A percentile compares a stretch with the other conserved stretches of the same genome.
phyloP scores from a whole-genome alignment of 2,113 vertebrate genomes.

The Dipodomys stephensi region DNA sequence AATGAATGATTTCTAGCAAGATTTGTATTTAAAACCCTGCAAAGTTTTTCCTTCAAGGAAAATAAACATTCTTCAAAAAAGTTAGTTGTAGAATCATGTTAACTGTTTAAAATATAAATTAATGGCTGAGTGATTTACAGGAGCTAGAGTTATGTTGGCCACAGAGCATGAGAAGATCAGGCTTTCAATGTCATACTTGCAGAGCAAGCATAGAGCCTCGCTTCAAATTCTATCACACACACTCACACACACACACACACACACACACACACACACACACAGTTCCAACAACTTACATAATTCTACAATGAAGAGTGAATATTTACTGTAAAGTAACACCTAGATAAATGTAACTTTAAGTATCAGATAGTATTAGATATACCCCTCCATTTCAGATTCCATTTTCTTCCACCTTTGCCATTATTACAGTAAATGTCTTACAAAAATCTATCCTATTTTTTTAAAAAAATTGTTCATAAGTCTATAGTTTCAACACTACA shows the following conservation, averaged over 20 bases:
- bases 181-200: not conserved
- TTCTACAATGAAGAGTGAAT: not conserved
- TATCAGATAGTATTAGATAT: not conserved
- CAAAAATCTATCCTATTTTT: not conserved
- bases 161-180: not conserved
- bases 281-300: not conserved
- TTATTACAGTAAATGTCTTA: not conserved
- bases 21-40: not conserved
- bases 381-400: not conserved
- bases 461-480: not conserved
- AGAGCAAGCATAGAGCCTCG: not conserved
- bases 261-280: too few species aligned
- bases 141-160: not conserved
- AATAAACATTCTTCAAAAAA: slow-evolving; percentile 25
- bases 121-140: not conserved
- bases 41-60: not conserved
- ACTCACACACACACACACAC: too few species aligned
- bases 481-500: not conserved
- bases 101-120: slow-evolving; percentile 24
- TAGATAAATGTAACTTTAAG: slow-evolving; percentile 9
- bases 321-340: not conserved
- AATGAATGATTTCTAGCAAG: not conserved
- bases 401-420: not conserved
- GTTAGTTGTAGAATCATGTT: not conserved
- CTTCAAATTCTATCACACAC: too few species aligned